Base-by-base conservation (phyloP, 92 coral and sea anemone species). In the Ricordea florida region DNA sequence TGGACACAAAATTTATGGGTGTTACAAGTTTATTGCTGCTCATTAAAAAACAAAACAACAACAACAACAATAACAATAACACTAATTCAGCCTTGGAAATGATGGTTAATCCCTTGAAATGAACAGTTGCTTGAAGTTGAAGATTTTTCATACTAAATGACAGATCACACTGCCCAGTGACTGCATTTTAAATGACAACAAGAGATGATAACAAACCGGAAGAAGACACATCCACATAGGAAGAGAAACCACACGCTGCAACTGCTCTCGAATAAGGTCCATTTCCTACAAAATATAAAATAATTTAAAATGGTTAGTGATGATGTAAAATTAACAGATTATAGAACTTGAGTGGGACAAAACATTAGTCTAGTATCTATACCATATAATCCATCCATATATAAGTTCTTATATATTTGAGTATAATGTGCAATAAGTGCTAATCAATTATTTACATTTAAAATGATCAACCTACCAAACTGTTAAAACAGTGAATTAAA, bases 211-310 rank as follows among this genome's bases (percentile, higher is more conserved):
- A 90, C 92, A 59, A 35, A 94, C 98, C 52, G 97, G 97, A 35
- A 94, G 85, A 3, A 94, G 84, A 48, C 87, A 85, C 18, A 79
- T 79, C 98, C 98, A 94, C 92, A 92, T 91, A 2, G 94, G 93
- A 21, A 94, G 60, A 6, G 98, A 94, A 23, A 94, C 98, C 67
- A 94, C 40, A 51, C 92, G 97, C 45, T 94, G 98, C 34, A 91
- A 74, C 35, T 94, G 97, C 34, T 94, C 97, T 52, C 98, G 87
- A 59, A 94, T 94, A 3, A 91, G 89, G 66, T 94, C 98, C 97
- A 92, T 94, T 86, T 94, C 98, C 98, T 94, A 23, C 4, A 71
- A 63, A 57, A 45, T 33, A 24, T 33, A n/a, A 5, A 0, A 4
- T 14, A 9, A 5, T 11, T 10, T 34, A 10, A 2, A 5, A 10